Base-by-base conservation (phyloP, 2,797 vertebrate species). In the Mormyrus hasselquistii region DNA sequence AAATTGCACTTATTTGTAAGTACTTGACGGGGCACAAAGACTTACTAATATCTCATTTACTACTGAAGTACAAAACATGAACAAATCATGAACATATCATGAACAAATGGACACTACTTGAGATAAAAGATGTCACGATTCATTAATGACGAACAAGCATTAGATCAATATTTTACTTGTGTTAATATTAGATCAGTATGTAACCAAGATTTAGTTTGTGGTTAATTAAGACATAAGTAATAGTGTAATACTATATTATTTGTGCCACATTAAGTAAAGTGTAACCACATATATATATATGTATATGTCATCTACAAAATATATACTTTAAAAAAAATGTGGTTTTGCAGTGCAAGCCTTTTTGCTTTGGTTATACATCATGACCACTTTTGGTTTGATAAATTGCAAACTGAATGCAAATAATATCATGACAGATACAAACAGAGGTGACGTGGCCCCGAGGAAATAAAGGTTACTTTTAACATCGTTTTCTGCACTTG, bases 401-500 rank as follows among this genome's bases (percentile, higher is more conserved):
- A 73, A 86, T 65, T 84, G 79, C 50, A 86, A 47, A 86, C 29
- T 86, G 22, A 89, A 86, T 86, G 44, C 57, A 73, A 29, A 73
- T 49, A 89, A 57, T 69, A 89, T 65, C 57, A 85, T 50, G 57
- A 34, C 41, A 69, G 25, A 73, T 55, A 69, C 59, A 69, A 85
- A 52, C 57, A 89, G 84, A 73, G 86, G 16, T 59, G 25, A 87
- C 4, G 52, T 0, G 19, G 57, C 53, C 53, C 53, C 0, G 9
- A 57, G 86, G 86, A 57, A 59, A 87, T 57, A 57, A 87, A 57
- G 86, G 53, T 59, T 85, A 85, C 44, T 49, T 89, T 86, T 89
- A 44, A 22, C 52, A 50, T 85, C 9, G 44, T 89, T 50, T 50
- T 22, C 88, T 55, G 52, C 76, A 88, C 22, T 83, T 83, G 16